These are phyloP conservation scores for Macaria notata DNA, from an alignment of 2,888 invertebrate genomes.

Conservation along the genomic window DNA sequence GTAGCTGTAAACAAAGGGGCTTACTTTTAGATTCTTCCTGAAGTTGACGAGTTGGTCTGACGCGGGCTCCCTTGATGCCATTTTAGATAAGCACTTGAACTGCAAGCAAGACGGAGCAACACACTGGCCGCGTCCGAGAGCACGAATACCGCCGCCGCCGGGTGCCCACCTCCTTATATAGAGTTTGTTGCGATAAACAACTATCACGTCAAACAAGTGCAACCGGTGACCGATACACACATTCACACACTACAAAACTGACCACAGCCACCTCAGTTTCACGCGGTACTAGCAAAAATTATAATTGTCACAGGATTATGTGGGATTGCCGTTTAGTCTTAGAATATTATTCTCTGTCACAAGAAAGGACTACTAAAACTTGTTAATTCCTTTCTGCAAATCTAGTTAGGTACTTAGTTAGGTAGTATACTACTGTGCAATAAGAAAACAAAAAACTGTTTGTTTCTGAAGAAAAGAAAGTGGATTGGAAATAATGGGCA, in stretches of 20 bases:
- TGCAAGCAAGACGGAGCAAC: slow-evolving; percentile 48
- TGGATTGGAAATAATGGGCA: too few species aligned
- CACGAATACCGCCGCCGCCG: slow-evolving; percentile 53
- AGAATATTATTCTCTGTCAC: too few species aligned
- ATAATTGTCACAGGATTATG: neutral
- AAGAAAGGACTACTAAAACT: too few species aligned
- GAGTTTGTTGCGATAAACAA: slow-evolving; percentile 61
- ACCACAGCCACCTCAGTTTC: too few species aligned
- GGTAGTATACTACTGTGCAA: too few species aligned
- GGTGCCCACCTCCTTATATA: slow-evolving; percentile 56
- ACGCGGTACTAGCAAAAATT: neutral
- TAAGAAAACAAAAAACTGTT: too few species aligned
- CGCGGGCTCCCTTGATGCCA: slow-evolving; percentile 82
- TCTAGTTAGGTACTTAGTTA: too few species aligned
- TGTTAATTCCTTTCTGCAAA: too few species aligned
- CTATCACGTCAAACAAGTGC: slow-evolving; percentile 55
- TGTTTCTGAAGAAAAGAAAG: too few species aligned
- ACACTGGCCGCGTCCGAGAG: slow-evolving; percentile 57
- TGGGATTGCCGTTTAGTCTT: too few species aligned
- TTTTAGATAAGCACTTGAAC: slow-evolving; percentile 35
- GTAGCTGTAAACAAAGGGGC: slow-evolving; percentile 27
- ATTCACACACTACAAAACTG: slow-evolving; percentile 4
- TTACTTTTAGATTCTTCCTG: slow-evolving; percentile 83
- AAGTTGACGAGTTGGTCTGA: slow-evolving; percentile 84
- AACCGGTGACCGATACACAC: slow-evolving; percentile 32